Evolutionary conservation across 2,113 vertebrate genomes (phyloP).

Genomic region (Pelecanoides urinatrix): DNA sequence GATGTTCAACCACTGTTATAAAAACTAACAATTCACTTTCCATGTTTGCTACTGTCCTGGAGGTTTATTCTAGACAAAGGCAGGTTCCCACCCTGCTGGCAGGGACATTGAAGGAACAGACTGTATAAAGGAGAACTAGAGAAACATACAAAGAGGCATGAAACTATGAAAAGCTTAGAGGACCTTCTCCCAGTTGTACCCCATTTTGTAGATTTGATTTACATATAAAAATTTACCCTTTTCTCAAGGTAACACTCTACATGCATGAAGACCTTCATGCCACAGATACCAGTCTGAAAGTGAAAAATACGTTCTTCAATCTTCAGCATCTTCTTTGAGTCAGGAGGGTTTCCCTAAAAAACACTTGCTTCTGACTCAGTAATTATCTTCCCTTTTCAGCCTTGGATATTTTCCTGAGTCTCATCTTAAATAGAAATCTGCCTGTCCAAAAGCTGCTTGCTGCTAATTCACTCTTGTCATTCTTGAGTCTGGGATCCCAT

Average conservation of each 20-base stretch:
- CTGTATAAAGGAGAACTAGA: not conserved
- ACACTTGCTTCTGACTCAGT: not conserved
- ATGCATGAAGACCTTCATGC: not conserved
- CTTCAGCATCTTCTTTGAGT: not conserved
- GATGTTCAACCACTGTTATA: not conserved
- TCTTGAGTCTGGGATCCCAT: not conserved
- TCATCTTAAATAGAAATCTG: not conserved
- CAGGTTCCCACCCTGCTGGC: not conserved
- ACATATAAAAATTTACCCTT: not conserved
- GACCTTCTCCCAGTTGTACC: not conserved
- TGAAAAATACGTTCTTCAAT: not conserved
- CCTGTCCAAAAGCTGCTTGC: not conserved
- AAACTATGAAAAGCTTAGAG: not conserved
- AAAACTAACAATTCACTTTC: not conserved
- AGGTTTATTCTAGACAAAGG: not conserved
- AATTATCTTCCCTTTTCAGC: not conserved
- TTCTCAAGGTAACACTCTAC: not conserved
- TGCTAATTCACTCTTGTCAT: not conserved
- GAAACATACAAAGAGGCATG: not conserved
- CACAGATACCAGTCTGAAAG: not conserved
- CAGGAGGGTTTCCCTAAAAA: not conserved
- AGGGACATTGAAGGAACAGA: not conserved
- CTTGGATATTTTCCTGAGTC: not conserved
- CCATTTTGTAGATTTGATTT: not conserved
- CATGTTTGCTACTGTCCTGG: accelerated